phyloP scores from a whole-genome alignment of 2,797 vertebrate genomes.

The Cryptoblepharus egeriae region DNA sequence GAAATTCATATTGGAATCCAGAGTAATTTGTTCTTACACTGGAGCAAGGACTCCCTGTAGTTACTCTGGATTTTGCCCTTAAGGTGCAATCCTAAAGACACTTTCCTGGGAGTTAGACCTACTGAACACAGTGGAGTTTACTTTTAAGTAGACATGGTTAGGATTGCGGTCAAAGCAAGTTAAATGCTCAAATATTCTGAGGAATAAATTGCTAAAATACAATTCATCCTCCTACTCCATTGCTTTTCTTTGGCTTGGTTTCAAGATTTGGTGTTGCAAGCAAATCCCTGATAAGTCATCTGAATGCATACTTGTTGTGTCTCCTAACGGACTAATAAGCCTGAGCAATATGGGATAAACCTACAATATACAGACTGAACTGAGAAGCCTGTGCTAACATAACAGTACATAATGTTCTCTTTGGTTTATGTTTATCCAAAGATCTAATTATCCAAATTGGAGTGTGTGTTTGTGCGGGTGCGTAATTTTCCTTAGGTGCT shows the following conservation, averaged over 20 bases:
- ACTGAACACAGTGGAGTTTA: too few relatives aligned
- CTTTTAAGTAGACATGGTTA: too few relatives aligned
- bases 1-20: too few relatives aligned
- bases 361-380: too few relatives aligned
- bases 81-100: too few relatives aligned
- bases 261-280: background rate
- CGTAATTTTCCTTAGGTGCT: background rate
- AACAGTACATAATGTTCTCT: background rate
- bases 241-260: background rate
- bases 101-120: too few relatives aligned
- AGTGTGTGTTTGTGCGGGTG: too few relatives aligned
- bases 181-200: background rate
- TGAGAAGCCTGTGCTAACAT: background rate
- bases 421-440: background rate
- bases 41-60: too few relatives aligned
- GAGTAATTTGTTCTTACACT: too few relatives aligned
- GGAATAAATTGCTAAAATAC: constrained; percentile 5
- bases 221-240: background rate
- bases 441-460: background rate
- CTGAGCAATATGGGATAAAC: too few relatives aligned
- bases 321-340: too few relatives aligned
- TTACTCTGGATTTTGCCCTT: too few relatives aligned
- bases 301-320: background rate
- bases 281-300: background rate
- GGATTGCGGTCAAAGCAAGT: background rate